A percentile compares a stretch with the other conserved stretches of the same genome.
Evolutionary conservation across 2,113 vertebrate species (phyloP).

Genomic region (Polypterus bichir): DNA sequence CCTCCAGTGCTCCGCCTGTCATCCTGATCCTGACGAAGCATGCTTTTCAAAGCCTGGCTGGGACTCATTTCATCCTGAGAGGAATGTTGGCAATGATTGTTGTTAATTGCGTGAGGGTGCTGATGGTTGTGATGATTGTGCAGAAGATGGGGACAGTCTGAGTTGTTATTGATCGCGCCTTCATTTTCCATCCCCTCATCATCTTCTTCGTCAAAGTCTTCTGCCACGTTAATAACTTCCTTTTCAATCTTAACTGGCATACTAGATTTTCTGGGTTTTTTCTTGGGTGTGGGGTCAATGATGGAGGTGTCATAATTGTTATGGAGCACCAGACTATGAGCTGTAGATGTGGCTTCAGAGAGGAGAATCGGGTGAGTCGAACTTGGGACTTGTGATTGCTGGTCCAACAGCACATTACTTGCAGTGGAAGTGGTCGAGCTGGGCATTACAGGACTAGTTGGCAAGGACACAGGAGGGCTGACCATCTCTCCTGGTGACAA

Average conservation of each 20-base stretch:
- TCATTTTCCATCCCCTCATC: conserved; percentile 64
- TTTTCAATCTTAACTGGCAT: conserved; percentile 99
- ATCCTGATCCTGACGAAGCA: conserved; percentile 67
- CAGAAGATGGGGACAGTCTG: conserved; percentile 34
- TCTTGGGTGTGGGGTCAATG: conserved; percentile 82
- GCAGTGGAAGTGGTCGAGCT: conserved; percentile 53
- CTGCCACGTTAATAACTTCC: conserved; percentile 86
- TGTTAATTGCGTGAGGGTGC: conserved; percentile 45
- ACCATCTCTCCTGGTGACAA: conserved; percentile 85
- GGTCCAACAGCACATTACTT: conserved; percentile 37
- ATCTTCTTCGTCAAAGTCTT: conserved; percentile 88
- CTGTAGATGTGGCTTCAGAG: conserved; percentile 57
- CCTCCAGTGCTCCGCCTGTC: conserved; percentile 59
- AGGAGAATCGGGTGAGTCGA: conserved; percentile 44
- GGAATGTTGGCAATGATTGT: conserved; percentile 83
- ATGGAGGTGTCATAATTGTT: conserved; percentile 46
- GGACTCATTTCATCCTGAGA: conserved; percentile 93
- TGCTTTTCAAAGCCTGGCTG: conserved; percentile 74
- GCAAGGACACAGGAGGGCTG: conserved; percentile 83
- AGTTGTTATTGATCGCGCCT: background rate
- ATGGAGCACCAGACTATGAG: conserved; percentile 51
- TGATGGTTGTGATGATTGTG: conserved; percentile 37
- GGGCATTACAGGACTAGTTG: conserved; percentile 89
- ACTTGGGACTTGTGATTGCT: conserved; percentile 56
- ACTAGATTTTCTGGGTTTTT: conserved; percentile 95